Percentiles rank a stretch among this genome's conserved stretches.
Evolutionary conservation across 2,113 vertebrate genomes (phyloP).

Genomic region (Illadopsis cleaveri): DNA sequence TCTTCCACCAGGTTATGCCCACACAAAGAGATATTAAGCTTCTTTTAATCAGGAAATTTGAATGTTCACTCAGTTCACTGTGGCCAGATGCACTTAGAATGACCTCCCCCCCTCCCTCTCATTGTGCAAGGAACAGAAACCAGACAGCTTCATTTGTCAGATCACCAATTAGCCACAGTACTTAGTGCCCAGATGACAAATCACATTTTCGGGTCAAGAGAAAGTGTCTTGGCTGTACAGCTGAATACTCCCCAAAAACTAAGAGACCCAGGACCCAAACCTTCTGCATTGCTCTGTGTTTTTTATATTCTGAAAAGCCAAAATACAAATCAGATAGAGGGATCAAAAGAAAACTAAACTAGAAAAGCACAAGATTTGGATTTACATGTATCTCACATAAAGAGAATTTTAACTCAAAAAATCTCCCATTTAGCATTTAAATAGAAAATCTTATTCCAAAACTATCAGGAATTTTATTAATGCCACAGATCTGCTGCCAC

Average conservation of each 20-base stretch:
- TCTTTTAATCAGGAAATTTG: not conserved
- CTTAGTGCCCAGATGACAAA: constrained; percentile 43
- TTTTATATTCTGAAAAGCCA: not conserved
- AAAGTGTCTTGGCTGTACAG: constrained; percentile 47
- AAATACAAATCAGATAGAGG: not conserved
- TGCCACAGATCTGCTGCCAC: not conserved
- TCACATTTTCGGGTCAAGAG: constrained; percentile 45
- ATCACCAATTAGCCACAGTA: constrained; percentile 19
- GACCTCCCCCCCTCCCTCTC: not conserved
- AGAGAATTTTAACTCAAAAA: constrained; percentile 26
- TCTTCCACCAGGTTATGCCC: not conserved
- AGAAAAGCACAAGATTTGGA: not conserved
- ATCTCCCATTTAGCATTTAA: not conserved
- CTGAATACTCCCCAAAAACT: constrained; percentile 28
- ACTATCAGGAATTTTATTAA: not conserved
- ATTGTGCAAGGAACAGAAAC: not conserved
- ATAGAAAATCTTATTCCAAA: constrained; percentile 41
- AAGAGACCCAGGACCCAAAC: not conserved
- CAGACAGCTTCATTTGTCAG: not conserved
- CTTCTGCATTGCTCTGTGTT: not conserved
- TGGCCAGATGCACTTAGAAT: not conserved
- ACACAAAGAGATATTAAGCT: not conserved
- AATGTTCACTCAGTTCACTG: not conserved
- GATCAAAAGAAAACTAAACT: not conserved
- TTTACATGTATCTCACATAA: not conserved